These are phyloP conservation scores for Podarcis cretensis DNA, from an alignment of 2,113 vertebrate species.

Conservation along the genomic window DNA sequence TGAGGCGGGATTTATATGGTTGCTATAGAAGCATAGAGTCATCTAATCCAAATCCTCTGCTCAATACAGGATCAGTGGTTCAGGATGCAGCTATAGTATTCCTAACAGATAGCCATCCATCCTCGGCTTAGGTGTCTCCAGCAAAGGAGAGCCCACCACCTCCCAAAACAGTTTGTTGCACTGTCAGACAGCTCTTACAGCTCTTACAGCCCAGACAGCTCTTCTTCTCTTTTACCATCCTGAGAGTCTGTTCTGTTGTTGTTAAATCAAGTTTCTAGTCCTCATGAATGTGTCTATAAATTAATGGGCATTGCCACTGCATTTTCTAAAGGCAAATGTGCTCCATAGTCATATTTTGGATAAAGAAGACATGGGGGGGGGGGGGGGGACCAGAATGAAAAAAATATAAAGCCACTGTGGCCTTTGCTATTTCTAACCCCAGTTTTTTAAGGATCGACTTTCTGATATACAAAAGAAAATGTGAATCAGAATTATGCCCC, in stretches of 20 bases:
- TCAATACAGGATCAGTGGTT: no score
- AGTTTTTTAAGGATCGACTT: background rate
- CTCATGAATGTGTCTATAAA: background rate
- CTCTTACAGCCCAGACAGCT: background rate
- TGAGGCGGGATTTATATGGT: background rate
- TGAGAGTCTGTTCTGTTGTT: background rate
- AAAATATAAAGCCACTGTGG: background rate
- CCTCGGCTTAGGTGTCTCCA: no score
- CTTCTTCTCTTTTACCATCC: background rate
- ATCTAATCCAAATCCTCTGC: no score
- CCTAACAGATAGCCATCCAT: no score
- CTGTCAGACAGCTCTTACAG: background rate
- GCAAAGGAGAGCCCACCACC: background rate
- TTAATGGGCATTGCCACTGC: background rate
- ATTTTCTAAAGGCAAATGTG: background rate
- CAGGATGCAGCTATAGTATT: no score
- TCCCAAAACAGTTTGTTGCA: background rate
- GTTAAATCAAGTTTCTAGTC: background rate
- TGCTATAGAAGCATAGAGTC: background rate
- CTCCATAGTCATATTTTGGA: background rate
- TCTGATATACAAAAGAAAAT: background rate
- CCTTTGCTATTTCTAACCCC: background rate
- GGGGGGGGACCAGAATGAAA: background rate
- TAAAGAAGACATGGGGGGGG: background rate
- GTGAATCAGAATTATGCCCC: background rate